Evolutionary conservation across 2,888 invertebrate genomes (phyloP).

Genomic region (Agriopis leucophaearia): DNA sequence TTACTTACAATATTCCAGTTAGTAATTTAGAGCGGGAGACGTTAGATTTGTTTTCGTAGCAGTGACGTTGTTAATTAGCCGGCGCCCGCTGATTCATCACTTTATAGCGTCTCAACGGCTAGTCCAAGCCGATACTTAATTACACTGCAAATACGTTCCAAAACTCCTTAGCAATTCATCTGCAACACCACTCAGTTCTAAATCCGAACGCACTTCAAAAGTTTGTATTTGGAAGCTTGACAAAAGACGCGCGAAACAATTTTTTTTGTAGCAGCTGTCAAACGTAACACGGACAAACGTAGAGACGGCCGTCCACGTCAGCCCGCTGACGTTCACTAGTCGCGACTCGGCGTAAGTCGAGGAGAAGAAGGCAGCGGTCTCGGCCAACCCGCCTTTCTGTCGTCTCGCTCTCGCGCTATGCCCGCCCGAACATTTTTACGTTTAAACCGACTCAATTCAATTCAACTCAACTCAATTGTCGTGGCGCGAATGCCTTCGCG

Average conservation of each 20-base stretch:
- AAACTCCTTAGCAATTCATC: slow-evolving; percentile 60
- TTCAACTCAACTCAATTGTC: slow-evolving; percentile 87
- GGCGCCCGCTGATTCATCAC: slow-evolving; percentile 85
- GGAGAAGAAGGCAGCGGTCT: slow-evolving; percentile 86
- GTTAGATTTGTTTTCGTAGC: slow-evolving; percentile 81
- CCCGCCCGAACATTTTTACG: slow-evolving; percentile 85
- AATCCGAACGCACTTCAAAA: slow-evolving; percentile 70
- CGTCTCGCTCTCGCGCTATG: slow-evolving; percentile 82
- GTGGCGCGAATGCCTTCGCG: slow-evolving; percentile 83
- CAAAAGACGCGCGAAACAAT: slow-evolving; percentile 78
- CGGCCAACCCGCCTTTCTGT: slow-evolving; percentile 84
- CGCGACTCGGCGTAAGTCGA: slow-evolving; percentile 84
- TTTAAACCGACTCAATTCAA: slow-evolving; percentile 86
- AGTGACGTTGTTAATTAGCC: slow-evolving; percentile 82
- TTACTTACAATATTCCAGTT: slow-evolving; percentile 77
- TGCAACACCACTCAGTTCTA: slow-evolving; percentile 61
- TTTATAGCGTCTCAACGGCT: slow-evolving; percentile 81
- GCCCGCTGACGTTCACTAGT: slow-evolving; percentile 83
- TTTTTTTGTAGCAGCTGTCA: slow-evolving; percentile 74
- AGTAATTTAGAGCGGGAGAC: slow-evolving; percentile 60
- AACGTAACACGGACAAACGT: slow-evolving; percentile 66
- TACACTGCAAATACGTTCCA: slow-evolving; percentile 69
- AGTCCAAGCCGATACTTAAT: slow-evolving; percentile 73
- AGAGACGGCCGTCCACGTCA: slow-evolving; percentile 80
- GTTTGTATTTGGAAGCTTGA: slow-evolving; percentile 72